Evolutionary conservation across 2,113 vertebrate genomes (phyloP).

Genomic region (Charadrius vociferus): DNA sequence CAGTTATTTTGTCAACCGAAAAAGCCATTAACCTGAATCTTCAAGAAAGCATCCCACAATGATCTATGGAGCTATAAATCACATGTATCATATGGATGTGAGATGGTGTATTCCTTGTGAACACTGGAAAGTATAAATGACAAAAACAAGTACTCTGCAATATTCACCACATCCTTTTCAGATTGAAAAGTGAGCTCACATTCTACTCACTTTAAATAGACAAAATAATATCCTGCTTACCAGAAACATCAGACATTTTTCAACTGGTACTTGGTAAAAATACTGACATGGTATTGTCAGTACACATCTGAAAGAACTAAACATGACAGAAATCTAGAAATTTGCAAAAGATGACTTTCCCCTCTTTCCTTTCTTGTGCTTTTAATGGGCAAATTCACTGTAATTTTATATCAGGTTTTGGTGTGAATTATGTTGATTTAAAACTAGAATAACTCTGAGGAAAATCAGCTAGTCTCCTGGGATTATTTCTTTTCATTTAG

Average conservation of each 20-base stretch:
- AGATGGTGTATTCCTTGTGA: neutral
- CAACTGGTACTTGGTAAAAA: neutral
- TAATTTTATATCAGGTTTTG: neutral
- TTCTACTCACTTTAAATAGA: neutral
- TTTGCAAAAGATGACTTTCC: neutral
- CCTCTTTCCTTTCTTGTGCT: neutral
- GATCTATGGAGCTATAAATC: neutral
- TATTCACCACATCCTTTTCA: neutral
- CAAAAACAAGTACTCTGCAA: neutral
- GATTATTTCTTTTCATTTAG: neutral
- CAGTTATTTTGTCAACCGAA: neutral
- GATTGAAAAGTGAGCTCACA: neutral
- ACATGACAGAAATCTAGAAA: neutral
- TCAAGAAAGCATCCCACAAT: neutral
- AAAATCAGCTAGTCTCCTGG: neutral
- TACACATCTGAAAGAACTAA: neutral
- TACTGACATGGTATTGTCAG: neutral
- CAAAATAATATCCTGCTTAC: neutral
- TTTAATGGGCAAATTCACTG: neutral
- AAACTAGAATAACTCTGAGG: neutral
- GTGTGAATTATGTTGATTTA: neutral
- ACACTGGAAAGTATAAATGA: neutral
- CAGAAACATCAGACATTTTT: neutral
- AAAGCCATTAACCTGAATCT: neutral
- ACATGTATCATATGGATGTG: rapidly evolving